Percentiles rank a stretch among this genome's conserved stretches.
These are phyloP conservation scores for Guaruba guarouba DNA, from an alignment of 2,113 vertebrate genomes.

Conservation along the genomic window DNA sequence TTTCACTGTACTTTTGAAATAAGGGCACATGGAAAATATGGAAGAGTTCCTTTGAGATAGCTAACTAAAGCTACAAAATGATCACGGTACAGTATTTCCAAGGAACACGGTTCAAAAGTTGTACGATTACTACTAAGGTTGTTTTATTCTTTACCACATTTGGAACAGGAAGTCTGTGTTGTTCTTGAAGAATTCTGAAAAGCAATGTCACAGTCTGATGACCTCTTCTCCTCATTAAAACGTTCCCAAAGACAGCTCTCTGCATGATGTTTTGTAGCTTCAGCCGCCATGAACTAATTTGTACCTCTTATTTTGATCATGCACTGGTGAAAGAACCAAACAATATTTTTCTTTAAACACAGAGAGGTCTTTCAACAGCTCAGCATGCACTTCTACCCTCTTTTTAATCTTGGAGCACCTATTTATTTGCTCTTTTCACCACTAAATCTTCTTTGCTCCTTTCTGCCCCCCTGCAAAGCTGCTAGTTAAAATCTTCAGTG, in stretches of 20 bases:
- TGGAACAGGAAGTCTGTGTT: constrained; percentile 91
- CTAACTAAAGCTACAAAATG: constrained; percentile 86
- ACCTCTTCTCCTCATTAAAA: constrained; percentile 97
- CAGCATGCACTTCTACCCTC: constrained; percentile 86
- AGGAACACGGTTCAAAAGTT: constrained; percentile 86
- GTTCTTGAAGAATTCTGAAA: constrained; percentile 90
- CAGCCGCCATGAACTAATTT: constrained; percentile 88
- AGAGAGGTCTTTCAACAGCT: constrained; percentile 86
- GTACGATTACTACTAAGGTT: constrained; percentile 87
- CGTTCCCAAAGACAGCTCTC: constrained; percentile 91
- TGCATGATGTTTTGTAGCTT: constrained; percentile 91
- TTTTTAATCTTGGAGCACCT: constrained; percentile 93
- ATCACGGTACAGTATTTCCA: constrained; percentile 81
- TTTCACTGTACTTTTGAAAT: constrained; percentile 84
- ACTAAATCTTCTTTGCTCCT: constrained; percentile 88
- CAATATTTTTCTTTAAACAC: constrained; percentile 87
- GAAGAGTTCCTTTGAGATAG: constrained; percentile 81
- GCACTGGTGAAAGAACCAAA: constrained; percentile 86
- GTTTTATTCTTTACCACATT: constrained; percentile 87
- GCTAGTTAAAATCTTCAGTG: constrained; percentile 83
- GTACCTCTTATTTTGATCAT: constrained; percentile 94
- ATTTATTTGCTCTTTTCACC: constrained; percentile 97
- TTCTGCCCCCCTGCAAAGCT: constrained; percentile 81
- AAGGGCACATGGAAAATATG: constrained; percentile 85
- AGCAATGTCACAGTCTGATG: constrained; percentile 92